Evolutionary conservation across 2,797 vertebrate species (phyloP), one percentile per base, ranked within the genome.

Genomic region (Brotula barbata): DNA sequence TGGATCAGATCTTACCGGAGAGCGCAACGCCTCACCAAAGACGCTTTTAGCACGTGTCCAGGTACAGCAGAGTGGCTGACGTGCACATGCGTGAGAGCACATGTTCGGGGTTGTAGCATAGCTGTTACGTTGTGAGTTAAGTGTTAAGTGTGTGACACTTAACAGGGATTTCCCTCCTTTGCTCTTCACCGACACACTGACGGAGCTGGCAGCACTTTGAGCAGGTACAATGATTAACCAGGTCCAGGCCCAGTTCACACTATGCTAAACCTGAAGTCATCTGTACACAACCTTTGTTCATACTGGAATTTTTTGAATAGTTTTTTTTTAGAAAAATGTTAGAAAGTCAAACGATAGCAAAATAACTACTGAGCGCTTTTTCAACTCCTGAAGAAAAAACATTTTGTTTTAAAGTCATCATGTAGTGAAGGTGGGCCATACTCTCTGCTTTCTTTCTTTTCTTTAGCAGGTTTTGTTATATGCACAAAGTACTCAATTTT

Each of bases 201-300:
- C 55, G 7, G 40, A 58, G 57, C 64, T 55, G 72, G 73, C 78
- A 78, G 49, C 39, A n/a, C n/a, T n/a, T n/a, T n/a, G 21, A 62
- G 57, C 31, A 23, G 57, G 31, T 62, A 37, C 60, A 89, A 88
- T 89, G 57, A 88, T 88, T 89, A 87, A 87, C 86, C 53, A 69
- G 68, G 47, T 25, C n/a, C 14, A 15, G 40, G 1, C 23, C 47
- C 6, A 2, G 9, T 33, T 2, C 31, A 33, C 9, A 2, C 31
- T 11, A 33, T 11, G 31, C 31, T 33, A 33, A 6, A 33, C 31
- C 9, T 33, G 11, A 33, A 33, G 6, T 7, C 31, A 11, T 11
- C 5, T 28, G 25, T 28, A 28, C 3, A 28, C 25, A 28, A 3
- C 7, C 7, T 28, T 3, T 7, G 7, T 28, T 7, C 25, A 28